Evolutionary conservation across 2,113 vertebrate species (phyloP).

Genomic region (Muscicapa adusta): DNA sequence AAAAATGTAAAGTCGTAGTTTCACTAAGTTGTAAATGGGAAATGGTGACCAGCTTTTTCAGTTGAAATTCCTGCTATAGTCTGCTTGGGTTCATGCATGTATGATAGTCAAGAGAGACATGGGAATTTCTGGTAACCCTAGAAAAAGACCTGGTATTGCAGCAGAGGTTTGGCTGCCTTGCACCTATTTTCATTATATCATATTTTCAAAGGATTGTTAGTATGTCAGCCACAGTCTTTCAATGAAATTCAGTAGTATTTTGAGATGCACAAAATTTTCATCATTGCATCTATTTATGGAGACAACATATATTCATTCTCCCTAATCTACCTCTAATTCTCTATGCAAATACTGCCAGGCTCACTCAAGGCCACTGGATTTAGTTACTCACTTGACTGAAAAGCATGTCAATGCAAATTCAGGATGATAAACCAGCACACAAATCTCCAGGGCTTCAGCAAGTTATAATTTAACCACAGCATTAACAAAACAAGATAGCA

Average conservation of each 20-base stretch:
- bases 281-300: conserved; percentile 51
- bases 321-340: conserved; percentile 62
- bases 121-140: neutral
- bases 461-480: conserved; percentile 67
- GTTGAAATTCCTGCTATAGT: neutral
- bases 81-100: neutral
- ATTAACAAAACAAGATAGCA: conserved; percentile 73
- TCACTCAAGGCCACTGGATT: conserved; percentile 57
- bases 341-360: conserved; percentile 66
- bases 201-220: neutral
- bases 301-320: neutral
- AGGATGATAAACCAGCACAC: conserved; percentile 55
- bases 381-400: conserved; percentile 73
- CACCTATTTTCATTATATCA: neutral
- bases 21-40: neutral
- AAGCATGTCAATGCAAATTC: conserved; percentile 73
- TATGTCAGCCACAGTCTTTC: neutral
- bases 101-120: neutral
- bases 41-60: neutral
- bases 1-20: neutral
- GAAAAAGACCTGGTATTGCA: neutral
- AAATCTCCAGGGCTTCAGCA: conserved; percentile 67
- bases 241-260: conserved; percentile 37
- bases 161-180: neutral
- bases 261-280: conserved; percentile 38